Evolutionary conservation across 2,113 vertebrate genomes (phyloP).

Genomic region (Bubalus kerabau): DNA sequence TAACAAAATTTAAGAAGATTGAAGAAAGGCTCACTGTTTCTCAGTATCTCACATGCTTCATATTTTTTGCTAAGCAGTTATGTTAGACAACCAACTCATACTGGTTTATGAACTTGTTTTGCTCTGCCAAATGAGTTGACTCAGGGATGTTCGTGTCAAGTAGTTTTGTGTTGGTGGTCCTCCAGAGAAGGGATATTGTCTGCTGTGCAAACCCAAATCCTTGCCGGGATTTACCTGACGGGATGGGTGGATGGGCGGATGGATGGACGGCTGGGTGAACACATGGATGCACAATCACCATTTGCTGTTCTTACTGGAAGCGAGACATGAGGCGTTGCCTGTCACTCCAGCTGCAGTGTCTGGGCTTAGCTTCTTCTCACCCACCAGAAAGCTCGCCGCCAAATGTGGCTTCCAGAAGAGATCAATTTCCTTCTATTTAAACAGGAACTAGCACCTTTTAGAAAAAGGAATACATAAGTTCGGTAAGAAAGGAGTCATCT

Average conservation of each 20-base stretch:
- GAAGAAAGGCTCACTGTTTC: not conserved
- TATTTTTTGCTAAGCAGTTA: conserved; percentile 1
- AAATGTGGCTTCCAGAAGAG: conserved; percentile 5
- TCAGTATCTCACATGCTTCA: not conserved
- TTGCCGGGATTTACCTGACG: not conserved
- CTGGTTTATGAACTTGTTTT: not conserved
- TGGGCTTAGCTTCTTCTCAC: not conserved
- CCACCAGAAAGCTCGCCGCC: not conserved
- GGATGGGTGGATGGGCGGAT: not conserved
- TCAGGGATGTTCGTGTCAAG: not conserved
- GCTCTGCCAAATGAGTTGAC: not conserved
- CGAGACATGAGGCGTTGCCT: not conserved
- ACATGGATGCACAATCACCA: not conserved
- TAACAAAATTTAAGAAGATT: not conserved
- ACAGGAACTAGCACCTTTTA: not conserved
- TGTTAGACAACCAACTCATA: not conserved
- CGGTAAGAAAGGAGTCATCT: not conserved
- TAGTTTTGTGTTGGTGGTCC: not conserved
- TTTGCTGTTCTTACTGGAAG: not conserved
- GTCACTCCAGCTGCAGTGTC: not conserved
- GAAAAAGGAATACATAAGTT: not conserved
- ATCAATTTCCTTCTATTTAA: conserved; percentile 24
- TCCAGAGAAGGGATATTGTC: not conserved
- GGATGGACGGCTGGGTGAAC: not conserved
- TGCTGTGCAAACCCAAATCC: not conserved